A percentile compares a stretch with the other conserved stretches of the same genome.
These are phyloP conservation scores for Melanotaenia nigrans DNA, from an alignment of 2,797 vertebrate species.

Conservation along the genomic window DNA sequence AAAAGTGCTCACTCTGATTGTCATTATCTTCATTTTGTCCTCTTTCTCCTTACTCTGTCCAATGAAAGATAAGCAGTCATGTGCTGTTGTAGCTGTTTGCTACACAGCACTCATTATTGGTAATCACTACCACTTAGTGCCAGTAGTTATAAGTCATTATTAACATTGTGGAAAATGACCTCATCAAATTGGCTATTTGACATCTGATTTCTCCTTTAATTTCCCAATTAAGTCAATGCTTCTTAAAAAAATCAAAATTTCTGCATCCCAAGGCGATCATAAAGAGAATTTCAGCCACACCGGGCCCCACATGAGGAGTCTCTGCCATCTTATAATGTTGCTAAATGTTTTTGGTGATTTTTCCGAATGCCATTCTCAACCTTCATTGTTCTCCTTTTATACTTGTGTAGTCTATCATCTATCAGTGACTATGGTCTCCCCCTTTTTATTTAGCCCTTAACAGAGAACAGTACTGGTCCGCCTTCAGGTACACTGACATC, in stretches of 20 bases:
- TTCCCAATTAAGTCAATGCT: slow-evolving; percentile 25
- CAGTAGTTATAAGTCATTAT: slow-evolving; percentile 46
- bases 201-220: slow-evolving; percentile 48
- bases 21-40: slow-evolving; percentile 11
- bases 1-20: background rate
- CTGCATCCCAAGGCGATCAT: slow-evolving; percentile 38
- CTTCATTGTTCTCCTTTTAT: slow-evolving; percentile 29
- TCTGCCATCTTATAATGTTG: slow-evolving; percentile 23
- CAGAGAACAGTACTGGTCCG: slow-evolving; percentile 32
- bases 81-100: slow-evolving; percentile 29
- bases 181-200: slow-evolving; percentile 38
- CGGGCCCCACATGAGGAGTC: slow-evolving; percentile 1
- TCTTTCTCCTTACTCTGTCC: background rate
- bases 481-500: slow-evolving; percentile 64
- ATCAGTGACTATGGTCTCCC: slow-evolving; percentile 20
- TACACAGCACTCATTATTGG: slow-evolving; percentile 56
- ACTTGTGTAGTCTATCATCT: slow-evolving; percentile 39
- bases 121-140: slow-evolving; percentile 57
- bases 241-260: slow-evolving; percentile 31
- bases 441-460: slow-evolving; percentile 22
- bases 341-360: background rate
- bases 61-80: slow-evolving; percentile 10
- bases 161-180: slow-evolving; percentile 36
- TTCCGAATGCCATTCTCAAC: slow-evolving; percentile 21
- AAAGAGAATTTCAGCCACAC: slow-evolving; percentile 11